These are phyloP conservation scores for Drosophila guanche DNA, from an alignment of 1,140 invertebrate species.

Conservation along the genomic window DNA sequence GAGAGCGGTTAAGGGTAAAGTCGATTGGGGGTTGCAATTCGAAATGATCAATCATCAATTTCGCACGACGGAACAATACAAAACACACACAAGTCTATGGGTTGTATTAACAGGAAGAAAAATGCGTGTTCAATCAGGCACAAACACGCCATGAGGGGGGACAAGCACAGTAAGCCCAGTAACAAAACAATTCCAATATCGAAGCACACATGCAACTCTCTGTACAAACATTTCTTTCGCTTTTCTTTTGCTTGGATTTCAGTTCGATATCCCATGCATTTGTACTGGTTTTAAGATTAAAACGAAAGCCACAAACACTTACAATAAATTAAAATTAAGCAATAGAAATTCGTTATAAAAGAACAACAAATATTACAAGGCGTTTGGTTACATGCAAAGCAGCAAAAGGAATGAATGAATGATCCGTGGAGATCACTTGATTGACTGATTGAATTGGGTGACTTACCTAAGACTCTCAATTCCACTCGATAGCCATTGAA, in stretches of 20 bases:
- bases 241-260: neutral
- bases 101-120: too few relatives aligned
- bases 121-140: conserved; percentile 37
- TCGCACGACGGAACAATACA: conserved; percentile 2
- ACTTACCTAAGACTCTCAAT: conserved; percentile 82
- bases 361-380: too few relatives aligned
- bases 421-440: neutral
- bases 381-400: conserved; percentile 5
- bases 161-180: conserved; percentile 53
- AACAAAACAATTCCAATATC: neutral
- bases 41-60: conserved; percentile 1
- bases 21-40: conserved; percentile 7
- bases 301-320: conserved; percentile 1
- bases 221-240: neutral
- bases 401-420: neutral
- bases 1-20: conserved; percentile 24
- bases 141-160: conserved; percentile 8
- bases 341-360: too few relatives aligned
- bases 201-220: conserved; percentile 10
- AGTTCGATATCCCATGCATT: neutral
- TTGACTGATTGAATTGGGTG: too few relatives aligned
- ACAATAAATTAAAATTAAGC: neutral
- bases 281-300: too few relatives aligned
- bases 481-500: conserved; percentile 82
- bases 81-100: neutral